Conservation (phyloP, 2,888 invertebrate species). For the Pterobdella sp. region DNA sequence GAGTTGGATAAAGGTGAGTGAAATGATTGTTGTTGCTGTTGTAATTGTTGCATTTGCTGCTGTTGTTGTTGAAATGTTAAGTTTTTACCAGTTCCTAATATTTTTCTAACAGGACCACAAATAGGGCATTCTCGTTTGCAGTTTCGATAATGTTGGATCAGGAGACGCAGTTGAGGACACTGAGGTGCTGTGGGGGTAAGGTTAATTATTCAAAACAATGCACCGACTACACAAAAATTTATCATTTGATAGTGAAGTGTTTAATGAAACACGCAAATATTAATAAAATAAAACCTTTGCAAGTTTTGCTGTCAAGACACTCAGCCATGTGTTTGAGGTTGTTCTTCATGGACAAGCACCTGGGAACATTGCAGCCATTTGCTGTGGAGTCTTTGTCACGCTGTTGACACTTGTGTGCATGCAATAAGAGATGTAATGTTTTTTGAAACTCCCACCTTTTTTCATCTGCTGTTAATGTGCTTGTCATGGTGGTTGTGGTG, state of each 20-base stretch:
- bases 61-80: conserved; percentile 30
- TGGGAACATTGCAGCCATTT: conserved; percentile 72
- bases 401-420: conserved; percentile 96
- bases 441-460: conserved; percentile 71
- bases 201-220: not conserved
- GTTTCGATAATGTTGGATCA: conserved; percentile 97
- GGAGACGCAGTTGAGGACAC: conserved; percentile 95
- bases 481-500: not conserved
- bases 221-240: not conserved
- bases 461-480: conserved; percentile 13
- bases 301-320: conserved; percentile 71
- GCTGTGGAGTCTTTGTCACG: conserved; percentile 62
- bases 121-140: conserved; percentile 95
- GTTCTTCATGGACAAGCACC: conserved; percentile 98
- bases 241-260: not conserved
- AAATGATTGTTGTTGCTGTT: not conserved
- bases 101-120: conserved; percentile 85
- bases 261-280: not conserved
- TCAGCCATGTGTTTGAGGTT: conserved; percentile 96
- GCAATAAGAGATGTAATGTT: conserved; percentile 85
- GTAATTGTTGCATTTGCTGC: conserved; percentile 25
- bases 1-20: conserved; percentile 12
- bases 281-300: conserved; percentile 43
- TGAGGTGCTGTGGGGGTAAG: conserved; percentile 65
- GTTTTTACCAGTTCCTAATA: conserved; percentile 67